Base-by-base conservation (phyloP, 1,140 invertebrate genomes). In the Drosophila serrata region DNA sequence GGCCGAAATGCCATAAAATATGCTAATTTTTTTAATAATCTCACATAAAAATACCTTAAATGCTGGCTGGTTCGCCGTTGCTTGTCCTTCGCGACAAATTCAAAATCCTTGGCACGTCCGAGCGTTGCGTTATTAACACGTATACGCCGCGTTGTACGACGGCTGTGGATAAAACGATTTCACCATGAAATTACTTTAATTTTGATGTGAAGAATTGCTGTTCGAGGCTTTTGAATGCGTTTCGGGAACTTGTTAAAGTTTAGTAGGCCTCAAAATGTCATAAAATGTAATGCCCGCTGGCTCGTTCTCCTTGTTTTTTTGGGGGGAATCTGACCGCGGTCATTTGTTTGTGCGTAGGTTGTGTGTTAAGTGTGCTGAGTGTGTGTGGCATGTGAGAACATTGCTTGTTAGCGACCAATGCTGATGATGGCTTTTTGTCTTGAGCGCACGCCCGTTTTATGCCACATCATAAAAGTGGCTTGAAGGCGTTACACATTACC, bases 391-490 rank as follows among this genome's bases (percentile, higher is more conserved):
- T 68, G 49, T 69, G 65, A 48, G 43, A n/a, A 40, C 22, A 15
- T 24, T 39, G 53, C 80, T 87, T 88, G 70, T 88, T 82, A 76
- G 84, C 82, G 56, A 46, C 48, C 60, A 46, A 53, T 69, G 70
- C 79, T 80, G 84, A 88, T 87, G 84, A 87, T 87, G 75, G 84
- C 81, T 88, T 88, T 80, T 88, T 82, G 81, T 82, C 81, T 87
- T 59, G 63, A 55, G 79, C 68, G 76, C 67, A 67, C 75, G 79
- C 72, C 75, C 56, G 76, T 79, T 87, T 87, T 88, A 87, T 88
- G 84, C 72, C 60, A 68, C 58, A 74, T 90, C 85, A 90, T 90
- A 88, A 88, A 88, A 90, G 46, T 43, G 63, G 35, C 59, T 72
- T 63, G 64, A 70, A 77, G 84, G 80, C 84, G 77, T 88, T 74